phyloP scores from a whole-genome alignment of 2,113 vertebrate genomes.

The Tupaia chinensis region DNA sequence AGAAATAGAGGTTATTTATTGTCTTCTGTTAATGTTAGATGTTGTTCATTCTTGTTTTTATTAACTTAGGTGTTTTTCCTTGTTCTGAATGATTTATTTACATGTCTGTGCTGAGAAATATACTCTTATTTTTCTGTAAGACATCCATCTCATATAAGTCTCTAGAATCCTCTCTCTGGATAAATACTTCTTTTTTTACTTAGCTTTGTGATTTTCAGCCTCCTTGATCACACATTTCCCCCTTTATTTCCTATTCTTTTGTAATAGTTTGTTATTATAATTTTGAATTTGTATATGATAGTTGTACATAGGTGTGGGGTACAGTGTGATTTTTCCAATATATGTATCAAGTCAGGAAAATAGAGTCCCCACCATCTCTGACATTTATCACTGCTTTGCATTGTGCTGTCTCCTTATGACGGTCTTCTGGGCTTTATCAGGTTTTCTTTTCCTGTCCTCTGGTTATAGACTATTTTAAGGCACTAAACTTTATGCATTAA shows the following conservation, averaged over 20 bases:
- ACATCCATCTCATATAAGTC: no score
- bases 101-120: background rate
- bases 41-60: background rate
- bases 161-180: background rate
- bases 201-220: background rate
- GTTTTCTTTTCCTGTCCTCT: background rate
- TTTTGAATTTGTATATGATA: no score
- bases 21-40: background rate
- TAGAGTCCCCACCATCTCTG: no score
- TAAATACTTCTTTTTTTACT: background rate
- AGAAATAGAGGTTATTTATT: background rate
- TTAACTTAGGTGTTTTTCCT: background rate
- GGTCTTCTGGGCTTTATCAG: background rate
- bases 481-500: accelerated
- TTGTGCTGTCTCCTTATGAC: background rate
- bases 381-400: no score
- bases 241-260: background rate
- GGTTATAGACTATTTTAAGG: background rate
- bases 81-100: background rate
- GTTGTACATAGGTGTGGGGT: no score
- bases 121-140: background rate
- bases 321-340: no score
- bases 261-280: no score
- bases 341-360: no score
- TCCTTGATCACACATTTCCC: background rate